Conservation (phyloP, 1,140 invertebrate genomes). For the Drosophila orena region DNA sequence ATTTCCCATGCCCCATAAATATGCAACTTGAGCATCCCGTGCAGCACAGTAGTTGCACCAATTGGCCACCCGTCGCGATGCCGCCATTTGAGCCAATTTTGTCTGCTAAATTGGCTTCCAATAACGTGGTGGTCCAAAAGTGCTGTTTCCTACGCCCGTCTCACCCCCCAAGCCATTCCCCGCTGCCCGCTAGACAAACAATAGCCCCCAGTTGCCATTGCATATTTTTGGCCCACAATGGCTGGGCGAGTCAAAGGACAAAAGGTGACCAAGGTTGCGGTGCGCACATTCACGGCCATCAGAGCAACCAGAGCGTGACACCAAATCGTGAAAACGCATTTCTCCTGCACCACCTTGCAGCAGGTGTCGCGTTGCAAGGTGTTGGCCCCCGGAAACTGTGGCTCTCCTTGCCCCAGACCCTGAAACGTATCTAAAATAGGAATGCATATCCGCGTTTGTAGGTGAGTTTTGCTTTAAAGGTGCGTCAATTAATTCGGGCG, state of each 20-base stretch:
- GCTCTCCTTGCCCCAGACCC: not conserved
- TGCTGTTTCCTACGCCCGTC: not conserved
- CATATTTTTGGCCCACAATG: slow-evolving; percentile 37
- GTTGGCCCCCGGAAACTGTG: slow-evolving; percentile 2
- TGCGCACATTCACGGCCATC: slow-evolving; percentile 9
- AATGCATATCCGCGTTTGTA: not conserved
- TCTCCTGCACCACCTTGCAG: slow-evolving; percentile 11
- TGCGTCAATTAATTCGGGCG: not conserved
- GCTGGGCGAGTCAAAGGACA: slow-evolving; percentile 2
- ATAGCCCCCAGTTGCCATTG: slow-evolving; percentile 38
- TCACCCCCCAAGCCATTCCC: not conserved
- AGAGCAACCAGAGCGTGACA: slow-evolving; percentile 16
- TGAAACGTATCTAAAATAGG: not conserved
- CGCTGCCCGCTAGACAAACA: slow-evolving; percentile 31
- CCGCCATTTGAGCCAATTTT: slow-evolving; percentile 30
- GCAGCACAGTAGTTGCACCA: slow-evolving; percentile 60
- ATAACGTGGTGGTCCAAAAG: slow-evolving; percentile 37
- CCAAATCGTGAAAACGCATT: slow-evolving; percentile 32
- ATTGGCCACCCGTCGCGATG: slow-evolving; percentile 39
- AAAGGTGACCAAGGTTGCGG: slow-evolving; percentile 39
- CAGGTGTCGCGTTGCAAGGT: slow-evolving; percentile 9
- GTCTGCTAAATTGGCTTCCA: slow-evolving; percentile 67
- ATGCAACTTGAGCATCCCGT: slow-evolving; percentile 56
- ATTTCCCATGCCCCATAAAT: slow-evolving; percentile 65
- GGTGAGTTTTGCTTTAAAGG: not conserved